Conservation (phyloP, 2,113 vertebrate species). For the Dissostichus mawsoni region DNA sequence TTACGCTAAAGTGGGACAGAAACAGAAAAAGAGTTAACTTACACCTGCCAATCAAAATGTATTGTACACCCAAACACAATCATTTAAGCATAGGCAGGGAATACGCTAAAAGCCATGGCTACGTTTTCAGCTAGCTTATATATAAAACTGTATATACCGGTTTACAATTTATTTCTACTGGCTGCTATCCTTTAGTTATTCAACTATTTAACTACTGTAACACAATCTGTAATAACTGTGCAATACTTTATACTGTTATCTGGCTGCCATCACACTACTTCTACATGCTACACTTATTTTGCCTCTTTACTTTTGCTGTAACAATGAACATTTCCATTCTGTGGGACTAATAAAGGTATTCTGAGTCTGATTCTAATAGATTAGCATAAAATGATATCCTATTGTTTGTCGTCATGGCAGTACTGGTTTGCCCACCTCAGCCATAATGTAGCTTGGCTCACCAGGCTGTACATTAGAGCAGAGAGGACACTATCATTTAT, state of each 20-base stretch:
- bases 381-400: neutral
- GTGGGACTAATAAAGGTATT: no score
- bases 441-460: conserved; percentile 19
- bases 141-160: no score
- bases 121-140: neutral
- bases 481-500: conserved; percentile 17
- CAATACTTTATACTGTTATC: no score
- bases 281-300: no score
- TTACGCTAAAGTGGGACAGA: conserved; percentile 69
- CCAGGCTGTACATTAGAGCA: conserved; percentile 11
- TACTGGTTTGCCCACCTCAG: neutral
- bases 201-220: no score
- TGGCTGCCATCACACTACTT: no score
- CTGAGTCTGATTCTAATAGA: no score
- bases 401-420: conserved; percentile 6
- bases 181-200: no score
- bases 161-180: no score
- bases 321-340: no score
- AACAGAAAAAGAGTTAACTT: neutral
- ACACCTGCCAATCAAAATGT: neutral
- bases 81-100: neutral
- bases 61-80: neutral
- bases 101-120: neutral
- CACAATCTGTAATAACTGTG: no score
- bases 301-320: no score